phyloP scores from a whole-genome alignment of 2,113 vertebrate genomes.

The Pelecanus crispus region DNA sequence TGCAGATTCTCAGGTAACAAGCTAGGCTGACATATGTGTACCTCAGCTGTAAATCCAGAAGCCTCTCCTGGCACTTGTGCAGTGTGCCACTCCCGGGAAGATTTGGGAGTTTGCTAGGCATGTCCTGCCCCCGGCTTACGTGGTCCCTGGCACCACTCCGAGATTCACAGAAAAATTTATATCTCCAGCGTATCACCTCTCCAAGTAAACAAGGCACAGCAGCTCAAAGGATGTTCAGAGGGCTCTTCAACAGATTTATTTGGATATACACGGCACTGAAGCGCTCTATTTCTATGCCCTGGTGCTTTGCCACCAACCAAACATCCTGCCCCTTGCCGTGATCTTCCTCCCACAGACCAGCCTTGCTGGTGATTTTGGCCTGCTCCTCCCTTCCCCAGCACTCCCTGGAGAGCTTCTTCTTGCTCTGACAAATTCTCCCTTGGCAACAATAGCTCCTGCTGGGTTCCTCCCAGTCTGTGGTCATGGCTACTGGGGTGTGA shows the following conservation, averaged over 20 bases:
- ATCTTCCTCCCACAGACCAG: background rate
- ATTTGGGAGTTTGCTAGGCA: background rate
- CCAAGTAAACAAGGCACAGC: background rate
- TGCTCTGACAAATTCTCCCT: conserved; percentile 29
- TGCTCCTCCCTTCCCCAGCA: background rate
- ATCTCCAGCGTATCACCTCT: background rate
- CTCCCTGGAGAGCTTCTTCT: background rate
- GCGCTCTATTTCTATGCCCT: background rate
- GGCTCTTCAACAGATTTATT: background rate
- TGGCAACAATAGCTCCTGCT: background rate
- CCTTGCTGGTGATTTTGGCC: background rate
- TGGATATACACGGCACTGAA: background rate
- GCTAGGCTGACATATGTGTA: background rate
- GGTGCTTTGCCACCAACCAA: background rate
- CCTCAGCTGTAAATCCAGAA: background rate
- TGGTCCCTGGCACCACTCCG: background rate
- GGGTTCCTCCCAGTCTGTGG: conserved; percentile 10
- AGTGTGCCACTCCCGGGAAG: background rate
- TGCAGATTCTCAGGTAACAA: background rate
- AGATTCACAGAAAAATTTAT: background rate
- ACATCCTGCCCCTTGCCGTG: background rate
- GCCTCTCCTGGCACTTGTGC: background rate
- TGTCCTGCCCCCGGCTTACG: background rate
- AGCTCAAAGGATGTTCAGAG: background rate
- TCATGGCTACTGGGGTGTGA: background rate